Conservation (phyloP, 2,797 vertebrate species). For the Mallotus villosus region DNA sequence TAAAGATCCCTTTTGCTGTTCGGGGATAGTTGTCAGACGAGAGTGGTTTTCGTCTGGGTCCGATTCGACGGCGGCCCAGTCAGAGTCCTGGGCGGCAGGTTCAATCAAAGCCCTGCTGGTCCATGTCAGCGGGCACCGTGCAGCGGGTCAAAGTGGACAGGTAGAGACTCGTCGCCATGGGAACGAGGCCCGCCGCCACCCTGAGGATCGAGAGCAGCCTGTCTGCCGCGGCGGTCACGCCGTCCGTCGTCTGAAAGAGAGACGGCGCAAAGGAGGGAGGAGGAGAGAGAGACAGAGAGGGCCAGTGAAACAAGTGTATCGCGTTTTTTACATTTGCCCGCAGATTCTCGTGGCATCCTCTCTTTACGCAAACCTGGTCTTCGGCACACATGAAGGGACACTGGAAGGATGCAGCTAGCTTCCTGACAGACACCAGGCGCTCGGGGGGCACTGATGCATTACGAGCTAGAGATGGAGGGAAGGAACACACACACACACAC, state of each 20-base stretch:
- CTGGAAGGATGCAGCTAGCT: slow-evolving; percentile 75
- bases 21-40: too few species aligned
- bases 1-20: background rate
- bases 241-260: slow-evolving; percentile 70
- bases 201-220: slow-evolving; percentile 82
- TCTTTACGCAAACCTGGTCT: slow-evolving; percentile 64
- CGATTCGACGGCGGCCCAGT: too few species aligned
- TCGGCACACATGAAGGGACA: slow-evolving; percentile 87
- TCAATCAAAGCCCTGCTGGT: slow-evolving; percentile 69
- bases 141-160: slow-evolving; percentile 77
- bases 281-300: background rate
- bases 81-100: background rate
- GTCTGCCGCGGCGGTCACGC: slow-evolving; percentile 68
- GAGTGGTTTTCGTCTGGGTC: background rate
- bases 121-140: slow-evolving; percentile 62
- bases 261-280: background rate
- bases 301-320: too few species aligned
- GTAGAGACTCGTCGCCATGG: slow-evolving; percentile 80
- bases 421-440: slow-evolving; percentile 63
- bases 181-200: slow-evolving; percentile 80
- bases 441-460: slow-evolving; percentile 52
- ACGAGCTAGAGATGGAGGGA: slow-evolving; percentile 63
- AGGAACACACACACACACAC: slow-evolving; percentile 11
- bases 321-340: too few species aligned
- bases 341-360: background rate